Base-by-base conservation (phyloP, 2,113 vertebrate species). In the Sisor rabdophorus region DNA sequence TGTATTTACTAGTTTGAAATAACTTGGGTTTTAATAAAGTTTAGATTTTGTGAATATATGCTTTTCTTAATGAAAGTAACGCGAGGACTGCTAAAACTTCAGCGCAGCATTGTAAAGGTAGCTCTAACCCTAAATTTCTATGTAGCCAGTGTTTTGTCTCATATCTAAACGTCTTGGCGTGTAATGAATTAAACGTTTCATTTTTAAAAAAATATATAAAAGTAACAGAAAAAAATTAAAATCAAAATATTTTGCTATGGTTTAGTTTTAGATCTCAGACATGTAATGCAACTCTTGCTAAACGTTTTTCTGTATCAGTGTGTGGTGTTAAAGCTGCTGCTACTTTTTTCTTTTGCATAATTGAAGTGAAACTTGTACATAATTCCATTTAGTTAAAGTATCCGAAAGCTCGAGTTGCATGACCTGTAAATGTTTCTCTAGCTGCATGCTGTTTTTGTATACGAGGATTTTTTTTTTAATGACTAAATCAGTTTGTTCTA, bases 21-120 rank as follows among this genome's bases (percentile, higher is more conserved):
- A 95, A 96, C 93, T 88, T 92, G 93, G 93, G 93, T 93, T 96
- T 94, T 90, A 91, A 93, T 93, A 85, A 95, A 95, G 94, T 95
- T 92, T 89, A 95, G 94, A 89, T 93, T 93, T 92, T 94, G 92
- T 93, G 95, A 92, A 92, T 91, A 92, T 93, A 92, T 93, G 93
- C 93, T 95, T 71, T 90, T 94, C 94, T 83, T 85, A 98, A 94
- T 93, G 93, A 95, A 96, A 95, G 90, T 96, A 96, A 93, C 89
- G 90, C 91, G 89, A 95, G 95, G 94, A 96, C 94, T 95, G 91
- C 93, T 96, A 95, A 95, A 98, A 94, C 93, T 96, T 96, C 95
- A 94, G 92, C 93, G 92, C 94, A 94, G 91, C 93, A 92, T 94
- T 87, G 88, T 95, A 94, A 96, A 98, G 96, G 96, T 98, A 98